Conservation (phyloP, 2,888 invertebrate species). For the Brachylomia viminalis region DNA sequence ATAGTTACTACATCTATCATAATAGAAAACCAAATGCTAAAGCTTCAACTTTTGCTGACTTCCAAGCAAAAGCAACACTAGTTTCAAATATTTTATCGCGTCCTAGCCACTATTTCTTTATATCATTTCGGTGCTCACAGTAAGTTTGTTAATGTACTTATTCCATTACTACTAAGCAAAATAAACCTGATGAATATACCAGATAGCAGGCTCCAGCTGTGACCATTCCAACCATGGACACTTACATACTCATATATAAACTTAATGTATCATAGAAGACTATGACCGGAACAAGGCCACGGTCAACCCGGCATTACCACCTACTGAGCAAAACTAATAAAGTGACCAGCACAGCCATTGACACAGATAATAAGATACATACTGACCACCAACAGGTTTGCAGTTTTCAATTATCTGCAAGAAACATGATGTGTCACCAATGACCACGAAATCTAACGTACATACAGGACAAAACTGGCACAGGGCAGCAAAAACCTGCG, state of each 20-base stretch:
- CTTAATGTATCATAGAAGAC: not conserved
- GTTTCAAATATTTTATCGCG: not conserved
- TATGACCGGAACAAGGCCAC: constrained; percentile 5
- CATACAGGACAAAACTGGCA: not conserved
- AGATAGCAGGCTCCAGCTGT: not conserved
- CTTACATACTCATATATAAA: not conserved
- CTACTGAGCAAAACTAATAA: constrained; percentile 16
- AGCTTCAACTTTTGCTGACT: not conserved
- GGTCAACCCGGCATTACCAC: constrained; percentile 4
- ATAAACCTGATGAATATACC: not conserved
- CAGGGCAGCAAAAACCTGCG: not conserved
- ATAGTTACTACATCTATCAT: not conserved
- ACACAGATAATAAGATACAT: constrained; percentile 14
- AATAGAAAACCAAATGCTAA: not conserved
- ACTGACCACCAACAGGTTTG: not conserved
- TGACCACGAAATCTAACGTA: not conserved
- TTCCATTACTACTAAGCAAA: not conserved
- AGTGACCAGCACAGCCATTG: not conserved
- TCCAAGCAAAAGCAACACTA: not conserved
- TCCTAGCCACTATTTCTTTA: not conserved
- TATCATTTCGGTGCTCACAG: not conserved
- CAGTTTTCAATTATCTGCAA: not conserved
- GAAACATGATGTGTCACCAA: not conserved
- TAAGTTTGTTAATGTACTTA: not conserved
- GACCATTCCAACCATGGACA: not conserved